Percentiles rank a stretch among this genome's conserved stretches.
Evolutionary conservation across 2,113 vertebrate genomes (phyloP).

Genomic region (Tricholaema leucomelas): DNA sequence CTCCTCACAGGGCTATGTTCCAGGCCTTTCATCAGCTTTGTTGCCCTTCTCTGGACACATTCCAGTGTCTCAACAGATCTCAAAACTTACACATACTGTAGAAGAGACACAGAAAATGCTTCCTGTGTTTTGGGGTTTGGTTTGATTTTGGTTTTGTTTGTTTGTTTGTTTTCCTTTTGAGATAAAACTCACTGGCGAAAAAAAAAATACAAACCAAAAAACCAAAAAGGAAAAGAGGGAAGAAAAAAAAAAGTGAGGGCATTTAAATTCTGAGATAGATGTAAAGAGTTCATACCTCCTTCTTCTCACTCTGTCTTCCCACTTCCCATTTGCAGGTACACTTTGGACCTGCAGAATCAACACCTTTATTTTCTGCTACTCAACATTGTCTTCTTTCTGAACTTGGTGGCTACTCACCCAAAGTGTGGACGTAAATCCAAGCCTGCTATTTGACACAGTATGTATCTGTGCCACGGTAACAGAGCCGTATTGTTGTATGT

Average conservation of each 20-base stretch:
- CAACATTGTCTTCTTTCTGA: constrained; percentile 2
- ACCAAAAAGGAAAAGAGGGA: too few relatives aligned
- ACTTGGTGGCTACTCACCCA: not conserved
- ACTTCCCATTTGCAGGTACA: constrained; percentile 42
- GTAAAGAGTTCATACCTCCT: not conserved
- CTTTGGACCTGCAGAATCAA: not conserved
- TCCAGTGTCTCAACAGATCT: too few relatives aligned
- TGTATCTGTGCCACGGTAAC: not conserved
- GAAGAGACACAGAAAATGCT: not conserved
- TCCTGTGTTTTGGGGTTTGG: too few relatives aligned
- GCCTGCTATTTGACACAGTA: not conserved
- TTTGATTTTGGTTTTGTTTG: not conserved
- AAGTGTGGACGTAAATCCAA: constrained; percentile 24
- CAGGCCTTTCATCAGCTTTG: too few relatives aligned
- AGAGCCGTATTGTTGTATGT: not conserved
- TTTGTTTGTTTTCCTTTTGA: not conserved
- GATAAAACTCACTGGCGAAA: not conserved
- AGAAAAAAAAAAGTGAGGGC: not conserved
- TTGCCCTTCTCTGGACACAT: too few relatives aligned
- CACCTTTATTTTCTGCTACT: constrained; percentile 38
- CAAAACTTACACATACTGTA: not conserved
- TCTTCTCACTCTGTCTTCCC: constrained; percentile 19
- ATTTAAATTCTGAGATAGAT: not conserved
- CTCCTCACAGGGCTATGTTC: too few relatives aligned
- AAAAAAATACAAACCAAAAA: too few relatives aligned